phyloP scores from a whole-genome alignment of 2,797 vertebrate genomes.

The Lerista edwardsae region DNA sequence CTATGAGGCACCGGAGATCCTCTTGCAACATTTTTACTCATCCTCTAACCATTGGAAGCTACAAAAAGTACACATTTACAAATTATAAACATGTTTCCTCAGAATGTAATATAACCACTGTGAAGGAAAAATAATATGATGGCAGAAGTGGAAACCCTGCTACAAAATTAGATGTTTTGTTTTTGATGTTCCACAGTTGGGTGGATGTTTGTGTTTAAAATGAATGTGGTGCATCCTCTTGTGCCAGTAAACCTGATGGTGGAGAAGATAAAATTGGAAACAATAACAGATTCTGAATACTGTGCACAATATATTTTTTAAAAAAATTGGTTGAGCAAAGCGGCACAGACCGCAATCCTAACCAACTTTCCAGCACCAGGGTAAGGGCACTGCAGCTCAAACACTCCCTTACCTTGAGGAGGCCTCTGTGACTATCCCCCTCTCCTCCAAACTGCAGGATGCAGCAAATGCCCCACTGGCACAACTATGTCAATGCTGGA shows the following conservation, averaged over 20 bases:
- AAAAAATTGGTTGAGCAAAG: slow-evolving; percentile 4
- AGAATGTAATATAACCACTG: not conserved
- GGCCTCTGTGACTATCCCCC: no score
- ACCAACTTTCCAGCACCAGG: no score
- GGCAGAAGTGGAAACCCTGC: slow-evolving; percentile 3
- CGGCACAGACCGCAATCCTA: slow-evolving; percentile 36
- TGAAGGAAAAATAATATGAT: not conserved
- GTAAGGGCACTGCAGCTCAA: no score
- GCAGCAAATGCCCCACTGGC: no score
- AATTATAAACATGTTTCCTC: not conserved
- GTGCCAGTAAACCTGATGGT: not conserved
- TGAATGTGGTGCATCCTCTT: not conserved
- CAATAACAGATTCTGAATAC: not conserved
- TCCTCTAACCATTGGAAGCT: slow-evolving; percentile 5
- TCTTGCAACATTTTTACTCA: not conserved
- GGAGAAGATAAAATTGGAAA: not conserved
- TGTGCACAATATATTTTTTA: slow-evolving; percentile 6
- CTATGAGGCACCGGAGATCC: no score
- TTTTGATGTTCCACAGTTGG: not conserved
- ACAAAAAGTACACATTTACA: not conserved
- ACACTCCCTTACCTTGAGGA: no score
- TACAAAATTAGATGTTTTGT: not conserved
- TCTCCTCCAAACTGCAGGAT: no score
- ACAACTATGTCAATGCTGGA: no score
- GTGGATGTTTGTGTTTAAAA: not conserved